phyloP scores from a whole-genome alignment of 2,888 invertebrate species.

The Microctonus hyperodae region DNA sequence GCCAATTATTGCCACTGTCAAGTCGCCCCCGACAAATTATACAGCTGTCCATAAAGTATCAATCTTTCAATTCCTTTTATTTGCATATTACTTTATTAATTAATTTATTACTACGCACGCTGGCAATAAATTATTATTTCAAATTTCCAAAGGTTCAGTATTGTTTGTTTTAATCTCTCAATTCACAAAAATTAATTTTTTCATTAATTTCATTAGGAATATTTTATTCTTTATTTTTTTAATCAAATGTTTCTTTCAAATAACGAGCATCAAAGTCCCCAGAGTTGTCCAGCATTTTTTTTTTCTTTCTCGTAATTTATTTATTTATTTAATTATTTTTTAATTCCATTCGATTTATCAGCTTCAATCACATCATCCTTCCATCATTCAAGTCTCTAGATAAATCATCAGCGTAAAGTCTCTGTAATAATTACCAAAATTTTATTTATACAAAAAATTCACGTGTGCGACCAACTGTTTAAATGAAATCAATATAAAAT shows the following conservation, averaged over 20 bases:
- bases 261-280: constrained; percentile 46
- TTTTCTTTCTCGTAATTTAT: background rate
- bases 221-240: background rate
- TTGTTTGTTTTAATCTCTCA: background rate
- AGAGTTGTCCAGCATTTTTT: constrained; percentile 20
- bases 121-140: constrained; percentile 11
- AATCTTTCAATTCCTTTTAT: constrained; percentile 34
- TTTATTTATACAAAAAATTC: background rate
- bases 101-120: background rate
- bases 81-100: constrained; percentile 13
- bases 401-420: background rate
- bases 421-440: background rate
- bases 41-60: constrained; percentile 32
- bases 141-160: too few species aligned
- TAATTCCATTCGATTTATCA: background rate
- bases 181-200: constrained; percentile 1
- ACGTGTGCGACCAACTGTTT: background rate
- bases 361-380: background rate
- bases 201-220: background rate
- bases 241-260: constrained; percentile 11
- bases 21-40: constrained; percentile 37
- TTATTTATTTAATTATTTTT: background rate
- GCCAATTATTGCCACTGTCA: constrained; percentile 23
- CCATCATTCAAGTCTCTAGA: background rate
- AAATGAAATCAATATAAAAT: background rate